Evolutionary conservation across 2,888 invertebrate species (phyloP), one percentile per base, ranked within the genome.

Genomic region (Monochamus alternatus): DNA sequence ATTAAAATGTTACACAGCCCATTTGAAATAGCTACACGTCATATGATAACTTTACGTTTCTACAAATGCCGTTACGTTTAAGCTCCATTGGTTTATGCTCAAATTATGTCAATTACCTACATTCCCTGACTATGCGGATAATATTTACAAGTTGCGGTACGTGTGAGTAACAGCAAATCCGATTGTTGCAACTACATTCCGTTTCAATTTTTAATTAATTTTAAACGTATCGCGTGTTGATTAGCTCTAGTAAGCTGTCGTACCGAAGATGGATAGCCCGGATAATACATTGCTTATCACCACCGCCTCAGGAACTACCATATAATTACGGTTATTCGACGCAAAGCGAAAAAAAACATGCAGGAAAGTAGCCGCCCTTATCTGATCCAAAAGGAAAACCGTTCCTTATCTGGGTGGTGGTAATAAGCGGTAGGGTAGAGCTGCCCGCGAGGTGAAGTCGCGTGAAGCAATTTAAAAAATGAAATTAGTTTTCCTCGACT

Each of bases 251-350:
- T 71, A 73, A 77, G 80, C 84, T 83, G 84, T 83, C 83, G 78
- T 75, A 78, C 74, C 67, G 68, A 82, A 83, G 84, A 84, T 80
- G 81, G 82, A 84, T 84, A 80, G 80, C 77, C 70, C 72, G 78
- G 81, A 81, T 81, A 81, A 79, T 77, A 77, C 77, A 80, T 80
- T 76, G 78, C 82, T 82, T 82, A 82, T 81, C 82, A 77, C 76
- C 65, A 77, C 74, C 69, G 73, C 73, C 72, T 75, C 73, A 66
- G 74, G 68, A 78, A 74, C 78, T 76, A 75, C 78, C 76, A 75
- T 76, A 75, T 80, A 80, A 80, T 80, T 80, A 80, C 74, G 62
- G 67, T 69, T 75, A 70, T 73, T 77, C 74, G 71, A 74, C 72
- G 55, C 44, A 43, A 62, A 65, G 65, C 63, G 67, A n/a, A 72